A percentile compares a stretch with the other conserved stretches of the same genome.
phyloP scores from a whole-genome alignment of 2,797 vertebrate species.

The Craterocephalus amniculus region DNA sequence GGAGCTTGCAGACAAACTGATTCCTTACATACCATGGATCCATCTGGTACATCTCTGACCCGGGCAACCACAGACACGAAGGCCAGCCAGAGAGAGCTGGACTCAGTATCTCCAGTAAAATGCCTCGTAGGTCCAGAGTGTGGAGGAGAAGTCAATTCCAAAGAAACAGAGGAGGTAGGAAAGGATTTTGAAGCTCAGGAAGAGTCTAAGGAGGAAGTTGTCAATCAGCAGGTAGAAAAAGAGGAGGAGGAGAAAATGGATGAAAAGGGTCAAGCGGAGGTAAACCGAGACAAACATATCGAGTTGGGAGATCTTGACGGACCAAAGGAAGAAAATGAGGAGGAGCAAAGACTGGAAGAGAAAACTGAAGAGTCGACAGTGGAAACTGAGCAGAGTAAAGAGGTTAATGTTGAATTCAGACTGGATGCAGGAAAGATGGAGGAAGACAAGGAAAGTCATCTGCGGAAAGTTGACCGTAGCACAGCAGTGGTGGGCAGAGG shows the following conservation, averaged over 20 bases:
- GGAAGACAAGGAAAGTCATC: conserved; percentile 41
- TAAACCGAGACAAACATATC: conserved; percentile 23
- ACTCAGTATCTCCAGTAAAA: conserved; percentile 87
- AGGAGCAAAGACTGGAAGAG: conserved; percentile 31
- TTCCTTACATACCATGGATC: conserved; percentile 64
- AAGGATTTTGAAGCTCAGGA: conserved; percentile 37
- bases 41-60: conserved; percentile 36
- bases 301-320: conserved; percentile 30
- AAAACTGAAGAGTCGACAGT: conserved; percentile 18
- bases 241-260: conserved; percentile 22
- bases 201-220: conserved; percentile 25
- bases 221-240: conserved; percentile 14
- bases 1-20: conserved; percentile 86
- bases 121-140: conserved; percentile 81
- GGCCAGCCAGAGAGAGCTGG: conserved; percentile 87
- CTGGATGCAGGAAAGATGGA: conserved; percentile 51
- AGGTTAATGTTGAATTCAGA: conserved; percentile 34
- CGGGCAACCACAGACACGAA: conserved; percentile 77
- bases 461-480: conserved; percentile 28
- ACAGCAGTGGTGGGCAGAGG: conserved; percentile 25
- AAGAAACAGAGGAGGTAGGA: conserved; percentile 37
- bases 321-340: conserved; percentile 25
- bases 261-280: conserved; percentile 13
- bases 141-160: conserved; percentile 49
- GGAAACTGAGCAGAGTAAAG: conserved; percentile 56